Conservation (phyloP, 2,888 invertebrate genomes). For the Drosophila quinaria region DNA sequence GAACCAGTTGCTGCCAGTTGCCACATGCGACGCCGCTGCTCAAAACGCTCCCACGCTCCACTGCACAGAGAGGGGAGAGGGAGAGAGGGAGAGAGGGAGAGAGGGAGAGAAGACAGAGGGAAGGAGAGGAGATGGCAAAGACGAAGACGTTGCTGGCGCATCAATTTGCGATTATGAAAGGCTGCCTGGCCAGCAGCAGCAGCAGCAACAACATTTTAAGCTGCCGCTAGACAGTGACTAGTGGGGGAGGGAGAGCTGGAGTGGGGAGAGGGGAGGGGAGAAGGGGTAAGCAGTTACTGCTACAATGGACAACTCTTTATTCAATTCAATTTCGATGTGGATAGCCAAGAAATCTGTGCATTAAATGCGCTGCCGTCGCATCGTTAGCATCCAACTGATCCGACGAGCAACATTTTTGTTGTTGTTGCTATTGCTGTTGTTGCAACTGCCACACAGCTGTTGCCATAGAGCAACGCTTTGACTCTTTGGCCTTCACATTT, state of each 20-base stretch:
- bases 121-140: not conserved
- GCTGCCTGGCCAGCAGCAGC: slow-evolving; percentile 71
- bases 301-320: slow-evolving; percentile 73
- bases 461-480: slow-evolving; percentile 50
- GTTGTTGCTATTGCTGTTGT: slow-evolving; percentile 24
- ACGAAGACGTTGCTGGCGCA: slow-evolving; percentile 70
- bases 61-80: slow-evolving; percentile 51
- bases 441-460: slow-evolving; percentile 54
- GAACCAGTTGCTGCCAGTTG: slow-evolving; percentile 47
- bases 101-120: too few species aligned
- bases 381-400: slow-evolving; percentile 58
- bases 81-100: too few species aligned
- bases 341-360: slow-evolving; percentile 73
- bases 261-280: not conserved
- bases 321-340: slow-evolving; percentile 74
- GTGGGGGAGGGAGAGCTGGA: not conserved
- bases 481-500: slow-evolving; percentile 76
- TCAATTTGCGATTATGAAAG: slow-evolving; percentile 80
- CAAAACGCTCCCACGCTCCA: slow-evolving; percentile 77
- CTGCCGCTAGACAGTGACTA: slow-evolving; percentile 42
- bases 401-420: slow-evolving; percentile 1
- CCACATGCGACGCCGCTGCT: slow-evolving; percentile 63
- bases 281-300: not conserved
- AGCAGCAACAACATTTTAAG: slow-evolving; percentile 55
- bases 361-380: slow-evolving; percentile 72